Conservation (phyloP, 1,140 invertebrate genomes). For the Microplitis demolitor region DNA sequence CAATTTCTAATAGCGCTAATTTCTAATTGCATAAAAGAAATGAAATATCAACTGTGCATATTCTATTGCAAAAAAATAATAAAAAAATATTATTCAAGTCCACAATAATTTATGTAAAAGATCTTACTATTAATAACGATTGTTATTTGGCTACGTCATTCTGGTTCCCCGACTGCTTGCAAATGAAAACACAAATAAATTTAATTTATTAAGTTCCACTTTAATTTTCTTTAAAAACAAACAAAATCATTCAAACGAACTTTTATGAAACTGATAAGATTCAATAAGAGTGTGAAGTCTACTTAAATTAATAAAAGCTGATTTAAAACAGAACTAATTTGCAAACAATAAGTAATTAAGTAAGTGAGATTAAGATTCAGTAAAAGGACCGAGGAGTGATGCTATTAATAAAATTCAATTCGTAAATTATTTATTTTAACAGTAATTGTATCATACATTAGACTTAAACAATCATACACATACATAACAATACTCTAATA, state of each 20-base stretch:
- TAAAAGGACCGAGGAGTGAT: not conserved
- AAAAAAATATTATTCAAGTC: constrained; percentile 10
- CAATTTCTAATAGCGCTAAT: not conserved
- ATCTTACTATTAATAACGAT: constrained; percentile 59
- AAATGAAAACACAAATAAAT: constrained; percentile 56
- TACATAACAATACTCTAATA: no score
- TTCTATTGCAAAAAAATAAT: not conserved
- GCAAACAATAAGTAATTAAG: not conserved
- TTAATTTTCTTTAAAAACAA: not conserved
- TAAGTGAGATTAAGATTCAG: not conserved
- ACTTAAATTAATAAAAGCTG: no score
- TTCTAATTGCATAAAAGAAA: not conserved
- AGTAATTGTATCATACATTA: constrained; percentile 32
- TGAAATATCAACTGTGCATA: no score
- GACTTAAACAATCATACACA: constrained; percentile 13
- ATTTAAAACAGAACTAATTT: no score
- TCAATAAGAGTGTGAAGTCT: not conserved
- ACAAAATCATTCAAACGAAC: not conserved
- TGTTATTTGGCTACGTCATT: constrained; percentile 61
- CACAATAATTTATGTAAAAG: constrained; percentile 41
- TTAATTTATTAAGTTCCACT: not conserved
- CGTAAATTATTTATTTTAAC: constrained; percentile 4
- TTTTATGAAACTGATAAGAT: not conserved
- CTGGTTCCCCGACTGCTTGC: constrained; percentile 59
- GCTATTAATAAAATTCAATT: constrained; percentile 9